Evolutionary conservation across 1,140 invertebrate genomes (phyloP).

Genomic region (Tachypleus tridentatus): DNA sequence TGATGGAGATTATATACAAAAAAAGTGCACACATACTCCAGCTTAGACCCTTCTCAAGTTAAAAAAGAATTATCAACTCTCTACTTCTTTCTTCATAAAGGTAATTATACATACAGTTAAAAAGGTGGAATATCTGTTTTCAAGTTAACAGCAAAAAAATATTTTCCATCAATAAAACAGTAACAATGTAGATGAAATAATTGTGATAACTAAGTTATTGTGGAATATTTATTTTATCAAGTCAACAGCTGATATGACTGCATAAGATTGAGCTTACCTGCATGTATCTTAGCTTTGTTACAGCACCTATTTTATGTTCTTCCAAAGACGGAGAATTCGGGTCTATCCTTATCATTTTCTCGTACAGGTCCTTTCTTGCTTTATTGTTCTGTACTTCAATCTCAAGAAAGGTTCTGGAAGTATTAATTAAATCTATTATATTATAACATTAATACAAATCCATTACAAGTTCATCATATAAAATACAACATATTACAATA

Average conservation of each 20-base stretch:
- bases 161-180: neutral
- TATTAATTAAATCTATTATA: too few relatives aligned
- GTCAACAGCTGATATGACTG: neutral
- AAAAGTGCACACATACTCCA: too few relatives aligned
- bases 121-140: too few relatives aligned
- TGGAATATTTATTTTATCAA: neutral
- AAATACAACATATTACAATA: too few relatives aligned
- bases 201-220: too few relatives aligned
- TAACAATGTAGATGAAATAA: neutral
- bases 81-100: too few relatives aligned
- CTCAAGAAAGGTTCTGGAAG: conserved; percentile 69
- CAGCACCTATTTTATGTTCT: conserved; percentile 60
- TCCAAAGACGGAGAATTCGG: conserved; percentile 66
- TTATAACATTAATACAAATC: too few relatives aligned
- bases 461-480: too few relatives aligned
- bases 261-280: conserved; percentile 33
- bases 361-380: conserved; percentile 63
- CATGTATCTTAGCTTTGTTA: conserved; percentile 91
- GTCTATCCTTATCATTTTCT: conserved; percentile 90
- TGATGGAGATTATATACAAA: too few relatives aligned
- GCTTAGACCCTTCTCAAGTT: too few relatives aligned
- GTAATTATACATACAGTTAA: too few relatives aligned
- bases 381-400: conserved; percentile 76
- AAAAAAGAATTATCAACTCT: too few relatives aligned
- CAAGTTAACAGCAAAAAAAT: neutral